Evolutionary conservation across 2,888 invertebrate genomes (phyloP).

Genomic region (Portevinia maculata): DNA sequence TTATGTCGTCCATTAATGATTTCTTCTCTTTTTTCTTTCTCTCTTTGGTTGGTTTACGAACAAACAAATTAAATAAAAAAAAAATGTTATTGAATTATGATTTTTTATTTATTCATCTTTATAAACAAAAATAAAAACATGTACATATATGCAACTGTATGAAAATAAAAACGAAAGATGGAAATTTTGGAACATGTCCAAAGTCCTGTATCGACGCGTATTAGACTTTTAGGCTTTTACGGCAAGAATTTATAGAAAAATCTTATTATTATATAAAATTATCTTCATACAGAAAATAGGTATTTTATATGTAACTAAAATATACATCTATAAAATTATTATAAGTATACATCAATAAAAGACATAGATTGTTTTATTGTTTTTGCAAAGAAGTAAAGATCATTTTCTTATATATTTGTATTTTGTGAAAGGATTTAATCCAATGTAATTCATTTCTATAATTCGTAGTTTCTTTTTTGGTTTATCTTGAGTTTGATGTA

Average conservation of each 20-base stretch:
- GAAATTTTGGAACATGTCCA: conserved; percentile 83
- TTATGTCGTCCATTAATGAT: conserved; percentile 69
- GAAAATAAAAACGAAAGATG: conserved; percentile 78
- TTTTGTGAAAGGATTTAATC: conserved; percentile 55
- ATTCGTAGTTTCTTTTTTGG: conserved; percentile 3
- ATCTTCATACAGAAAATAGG: conserved; percentile 54
- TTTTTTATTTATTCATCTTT: conserved; percentile 40
- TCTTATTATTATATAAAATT: conserved; percentile 51
- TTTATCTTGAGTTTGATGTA: background rate
- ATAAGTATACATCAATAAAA: conserved; percentile 7
- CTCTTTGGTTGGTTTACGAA: conserved; percentile 71
- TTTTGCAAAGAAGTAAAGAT: conserved; percentile 1
- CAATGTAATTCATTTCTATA: conserved; percentile 23
- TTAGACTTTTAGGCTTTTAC: conserved; percentile 83
- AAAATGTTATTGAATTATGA: conserved; percentile 22
- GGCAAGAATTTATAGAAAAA: conserved; percentile 81
- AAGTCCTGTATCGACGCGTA: conserved; percentile 82
- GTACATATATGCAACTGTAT: conserved; percentile 7
- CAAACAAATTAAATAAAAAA: conserved; percentile 37
- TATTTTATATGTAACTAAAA: conserved; percentile 53
- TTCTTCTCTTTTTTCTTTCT: conserved; percentile 73
- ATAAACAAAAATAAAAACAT: conserved; percentile 28
- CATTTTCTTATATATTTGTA: conserved; percentile 20
- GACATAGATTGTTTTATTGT: too few relatives aligned
- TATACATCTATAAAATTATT: conserved; percentile 41